Evolutionary conservation across 1,140 invertebrate genomes (phyloP).

Genomic region (Drosophila gunungcola): DNA sequence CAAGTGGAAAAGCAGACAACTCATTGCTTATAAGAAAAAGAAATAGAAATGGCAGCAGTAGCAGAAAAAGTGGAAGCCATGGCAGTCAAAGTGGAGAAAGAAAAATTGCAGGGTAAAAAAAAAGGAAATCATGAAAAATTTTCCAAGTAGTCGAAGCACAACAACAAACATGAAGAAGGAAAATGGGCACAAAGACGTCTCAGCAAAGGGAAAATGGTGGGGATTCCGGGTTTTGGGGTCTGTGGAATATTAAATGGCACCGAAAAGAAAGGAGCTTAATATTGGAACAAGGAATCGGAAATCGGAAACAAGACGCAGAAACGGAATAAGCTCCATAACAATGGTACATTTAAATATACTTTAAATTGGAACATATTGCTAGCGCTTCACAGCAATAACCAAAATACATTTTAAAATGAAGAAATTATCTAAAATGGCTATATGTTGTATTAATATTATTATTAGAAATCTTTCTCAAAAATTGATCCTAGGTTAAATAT

Average conservation of each 20-base stretch:
- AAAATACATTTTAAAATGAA: too few species aligned
- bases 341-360: too few species aligned
- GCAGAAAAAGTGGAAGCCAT: not conserved
- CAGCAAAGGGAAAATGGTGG: not conserved
- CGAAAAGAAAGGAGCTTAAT: slow-evolving; percentile 30
- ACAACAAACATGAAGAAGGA: slow-evolving; percentile 48
- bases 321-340: not conserved
- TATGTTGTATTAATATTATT: too few species aligned
- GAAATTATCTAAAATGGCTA: too few species aligned
- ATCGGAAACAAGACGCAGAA: not conserved
- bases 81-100: slow-evolving; percentile 13
- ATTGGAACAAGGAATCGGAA: not conserved
- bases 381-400: too few species aligned
- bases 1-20: slow-evolving; percentile 55
- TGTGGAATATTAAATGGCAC: slow-evolving; percentile 59
- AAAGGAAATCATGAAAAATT: slow-evolving; percentile 54
- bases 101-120: slow-evolving; percentile 11
- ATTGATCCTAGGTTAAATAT: too few species aligned
- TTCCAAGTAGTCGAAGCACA: slow-evolving; percentile 57
- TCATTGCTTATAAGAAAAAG: slow-evolving; percentile 19
- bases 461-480: too few species aligned
- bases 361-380: too few species aligned
- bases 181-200: slow-evolving; percentile 51
- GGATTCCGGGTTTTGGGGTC: not conserved
- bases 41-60: slow-evolving; percentile 24